Percentiles rank a stretch among this genome's conserved stretches.
Evolutionary conservation across 2,888 invertebrate species (phyloP).

Genomic region (Malachius bipustulatus): DNA sequence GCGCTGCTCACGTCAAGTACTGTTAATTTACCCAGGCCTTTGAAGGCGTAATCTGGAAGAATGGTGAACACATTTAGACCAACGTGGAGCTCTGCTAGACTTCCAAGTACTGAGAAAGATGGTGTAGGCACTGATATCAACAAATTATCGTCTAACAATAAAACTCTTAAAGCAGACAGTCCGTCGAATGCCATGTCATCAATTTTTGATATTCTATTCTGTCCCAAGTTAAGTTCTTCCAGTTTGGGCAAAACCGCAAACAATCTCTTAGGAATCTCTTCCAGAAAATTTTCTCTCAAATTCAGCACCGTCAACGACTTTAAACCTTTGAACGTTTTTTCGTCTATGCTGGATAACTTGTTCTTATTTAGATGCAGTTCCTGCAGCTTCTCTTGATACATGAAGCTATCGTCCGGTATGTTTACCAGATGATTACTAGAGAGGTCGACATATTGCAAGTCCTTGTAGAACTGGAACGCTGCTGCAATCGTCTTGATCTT

Average conservation of each 20-base stretch:
- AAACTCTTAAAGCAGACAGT: conserved; percentile 59
- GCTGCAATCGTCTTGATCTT: conserved; percentile 81
- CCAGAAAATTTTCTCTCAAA: conserved; percentile 68
- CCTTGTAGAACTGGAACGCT: conserved; percentile 79
- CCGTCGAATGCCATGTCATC: conserved; percentile 68
- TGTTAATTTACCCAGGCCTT: conserved; percentile 60
- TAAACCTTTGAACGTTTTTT: conserved; percentile 68
- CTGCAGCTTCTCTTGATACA: conserved; percentile 67
- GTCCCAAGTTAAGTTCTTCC: conserved; percentile 75
- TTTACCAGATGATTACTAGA: conserved; percentile 75
- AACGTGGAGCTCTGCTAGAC: conserved; percentile 72
- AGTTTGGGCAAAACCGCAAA: conserved; percentile 64
- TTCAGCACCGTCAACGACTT: conserved; percentile 69
- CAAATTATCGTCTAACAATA: conserved; percentile 77
- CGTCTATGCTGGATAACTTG: conserved; percentile 68
- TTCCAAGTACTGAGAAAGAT: conserved; percentile 59
- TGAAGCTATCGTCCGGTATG: conserved; percentile 68
- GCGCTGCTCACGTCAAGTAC: conserved; percentile 72
- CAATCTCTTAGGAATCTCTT: conserved; percentile 61
- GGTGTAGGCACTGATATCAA: conserved; percentile 63
- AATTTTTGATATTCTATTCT: conserved; percentile 71
- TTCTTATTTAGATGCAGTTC: conserved; percentile 76
- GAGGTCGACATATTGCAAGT: conserved; percentile 72
- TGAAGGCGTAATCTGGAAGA: conserved; percentile 66
- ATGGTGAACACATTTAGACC: conserved; percentile 71